Evolutionary conservation across 2,888 invertebrate genomes (phyloP), one percentile per base, ranked within the genome.

Genomic region (Hyalella azteca): DNA sequence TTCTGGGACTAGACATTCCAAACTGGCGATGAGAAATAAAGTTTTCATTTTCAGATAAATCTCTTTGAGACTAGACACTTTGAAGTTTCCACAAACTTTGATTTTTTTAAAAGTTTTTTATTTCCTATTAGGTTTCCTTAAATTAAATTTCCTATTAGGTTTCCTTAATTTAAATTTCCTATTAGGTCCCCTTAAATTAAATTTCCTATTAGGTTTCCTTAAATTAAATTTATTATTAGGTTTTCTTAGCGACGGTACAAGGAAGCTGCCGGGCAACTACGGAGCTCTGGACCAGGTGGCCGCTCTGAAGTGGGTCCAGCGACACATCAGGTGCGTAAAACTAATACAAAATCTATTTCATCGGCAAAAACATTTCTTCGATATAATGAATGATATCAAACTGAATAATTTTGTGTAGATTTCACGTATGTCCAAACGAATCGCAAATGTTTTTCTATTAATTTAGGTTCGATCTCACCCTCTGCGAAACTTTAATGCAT

Each of bases 261-360:
- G 59, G 0, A 84, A 86, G 5, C 85, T 86, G 3, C 85, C 86
- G 0, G 87, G 87, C 5, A 88, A 88, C 84, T 85, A 86, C 59
- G 88, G 87, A 15, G 82, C 87, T 0, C 85, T 86, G 84, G 88
- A 88, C 82, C 87, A 87, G 66, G 75, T 87, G 29, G 81, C 85
- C 78, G 87, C 88, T 1, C 83, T 88, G 11, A 82, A 85, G 48
- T 88, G 88, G 88, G 85, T 88, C 11, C 78, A 82, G 9, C 40
- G 81, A 5, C 86, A 88, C 82, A 87, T 87, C 39, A 85, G 85
- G 66, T 66, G 19, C 22, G 36, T 0, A n/a, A n/a, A n/a, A n/a
- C n/a, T n/a, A n/a, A n/a, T n/a, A n/a, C n/a, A n/a, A n/a, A n/a
- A n/a, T n/a, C n/a, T n/a, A n/a, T n/a, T n/a, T n/a, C n/a, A n/a